These are phyloP conservation scores for Collichthys lucidus DNA, from an alignment of 2,113 vertebrate species.

Conservation along the genomic window DNA sequence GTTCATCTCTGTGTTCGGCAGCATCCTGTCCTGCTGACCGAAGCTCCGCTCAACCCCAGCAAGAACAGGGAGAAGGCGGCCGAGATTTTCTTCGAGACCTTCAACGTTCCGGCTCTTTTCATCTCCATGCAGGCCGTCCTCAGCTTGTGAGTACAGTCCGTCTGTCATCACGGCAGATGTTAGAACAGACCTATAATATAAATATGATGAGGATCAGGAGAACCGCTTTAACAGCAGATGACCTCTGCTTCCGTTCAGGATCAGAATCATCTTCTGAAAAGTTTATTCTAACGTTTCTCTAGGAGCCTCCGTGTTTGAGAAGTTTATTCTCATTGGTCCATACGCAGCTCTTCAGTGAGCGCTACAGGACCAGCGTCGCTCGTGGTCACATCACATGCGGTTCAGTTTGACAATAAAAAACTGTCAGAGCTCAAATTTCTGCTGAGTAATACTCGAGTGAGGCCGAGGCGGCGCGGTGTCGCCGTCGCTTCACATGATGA, in stretches of 20 bases:
- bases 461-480: neutral
- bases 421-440: neutral
- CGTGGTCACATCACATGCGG: too few species aligned
- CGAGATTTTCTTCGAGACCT: conserved; percentile 93
- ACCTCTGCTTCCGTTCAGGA: too few species aligned
- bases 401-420: neutral
- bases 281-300: too few species aligned
- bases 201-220: too few species aligned
- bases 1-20: conserved; percentile 30
- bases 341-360: too few species aligned
- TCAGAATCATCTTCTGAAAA: too few species aligned
- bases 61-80: conserved; percentile 92
- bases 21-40: conserved; percentile 92
- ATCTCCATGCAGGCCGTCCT: conserved; percentile 95
- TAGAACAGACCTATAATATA: too few species aligned
- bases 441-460: neutral
- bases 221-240: too few species aligned
- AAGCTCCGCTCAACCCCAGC: conserved; percentile 91
- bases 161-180: too few species aligned
- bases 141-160: conserved; percentile 79
- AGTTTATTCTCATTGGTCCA: too few species aligned
- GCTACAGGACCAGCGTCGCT: too few species aligned
- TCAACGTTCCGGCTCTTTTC: conserved; percentile 92
- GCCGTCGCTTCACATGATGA: neutral
- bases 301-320: too few species aligned